These are phyloP conservation scores for Lerista edwardsae DNA, from an alignment of 2,797 vertebrate species.

Conservation along the genomic window DNA sequence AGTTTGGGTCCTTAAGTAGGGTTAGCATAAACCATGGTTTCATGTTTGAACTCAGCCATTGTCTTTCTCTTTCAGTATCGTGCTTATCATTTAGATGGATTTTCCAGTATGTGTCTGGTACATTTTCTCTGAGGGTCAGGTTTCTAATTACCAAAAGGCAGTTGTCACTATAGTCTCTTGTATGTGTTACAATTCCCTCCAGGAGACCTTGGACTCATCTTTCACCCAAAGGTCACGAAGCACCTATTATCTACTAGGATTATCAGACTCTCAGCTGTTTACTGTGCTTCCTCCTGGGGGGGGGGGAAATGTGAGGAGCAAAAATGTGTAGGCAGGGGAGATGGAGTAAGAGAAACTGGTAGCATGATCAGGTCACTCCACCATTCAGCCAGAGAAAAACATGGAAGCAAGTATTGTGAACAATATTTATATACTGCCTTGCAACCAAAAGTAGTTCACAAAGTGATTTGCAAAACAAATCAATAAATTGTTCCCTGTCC, in stretches of 20 bases:
- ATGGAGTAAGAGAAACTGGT: neutral
- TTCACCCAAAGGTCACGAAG: neutral
- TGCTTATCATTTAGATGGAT: neutral
- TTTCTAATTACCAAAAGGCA: slow-evolving; percentile 7
- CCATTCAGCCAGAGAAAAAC: neutral
- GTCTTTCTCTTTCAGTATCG: neutral
- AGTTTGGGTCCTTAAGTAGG: no score
- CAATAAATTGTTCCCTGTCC: no score
- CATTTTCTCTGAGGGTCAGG: neutral
- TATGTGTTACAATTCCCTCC: neutral
- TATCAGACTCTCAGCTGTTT: neutral
- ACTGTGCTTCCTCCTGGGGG: neutral
- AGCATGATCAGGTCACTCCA: neutral
- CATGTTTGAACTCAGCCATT: no score
- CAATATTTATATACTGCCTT: no score
- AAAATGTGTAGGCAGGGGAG: neutral
- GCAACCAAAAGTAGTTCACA: no score
- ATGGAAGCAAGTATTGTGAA: neutral
- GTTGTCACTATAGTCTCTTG: neutral
- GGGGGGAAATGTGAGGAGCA: neutral
- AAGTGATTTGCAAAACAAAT: no score
- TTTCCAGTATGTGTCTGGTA: neutral
- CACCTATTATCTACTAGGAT: neutral
- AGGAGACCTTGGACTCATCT: slow-evolving; percentile 1
- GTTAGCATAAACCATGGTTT: no score